Conservation (phyloP, 2,113 vertebrate genomes). For the Myrmecophaga tridactyla region DNA sequence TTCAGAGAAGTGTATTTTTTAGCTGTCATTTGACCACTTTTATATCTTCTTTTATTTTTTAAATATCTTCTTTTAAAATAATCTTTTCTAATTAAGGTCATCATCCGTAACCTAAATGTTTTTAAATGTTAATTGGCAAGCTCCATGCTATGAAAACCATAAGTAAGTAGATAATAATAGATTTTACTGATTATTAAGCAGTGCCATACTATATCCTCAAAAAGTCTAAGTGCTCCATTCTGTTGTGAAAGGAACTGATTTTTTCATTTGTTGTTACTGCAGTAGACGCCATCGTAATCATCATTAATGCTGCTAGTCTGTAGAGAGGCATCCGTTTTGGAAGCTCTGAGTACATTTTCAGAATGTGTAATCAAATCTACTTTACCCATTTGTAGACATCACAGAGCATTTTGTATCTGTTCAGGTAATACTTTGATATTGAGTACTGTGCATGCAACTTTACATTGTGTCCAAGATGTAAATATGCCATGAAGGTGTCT, state of each 20-base stretch:
- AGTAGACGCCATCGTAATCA: conserved; percentile 42
- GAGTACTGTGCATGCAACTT: conserved; percentile 6
- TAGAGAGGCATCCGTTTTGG: conserved; percentile 55
- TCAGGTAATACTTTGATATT: conserved; percentile 47
- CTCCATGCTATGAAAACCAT: neutral
- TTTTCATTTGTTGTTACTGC: conserved; percentile 58
- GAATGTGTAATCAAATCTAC: conserved; percentile 61
- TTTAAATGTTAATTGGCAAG: conserved; percentile 57
- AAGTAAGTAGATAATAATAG: conserved; percentile 49
- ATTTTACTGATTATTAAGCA: conserved; percentile 53
- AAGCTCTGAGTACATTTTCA: conserved; percentile 57
- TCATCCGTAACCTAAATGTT: conserved; percentile 63
- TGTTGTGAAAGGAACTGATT: conserved; percentile 52
- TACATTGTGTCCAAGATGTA: neutral
- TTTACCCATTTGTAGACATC: conserved; percentile 41
- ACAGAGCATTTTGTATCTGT: conserved; percentile 49
- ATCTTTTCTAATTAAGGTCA: conserved; percentile 49
- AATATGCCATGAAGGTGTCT: neutral
- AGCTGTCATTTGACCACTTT: neutral
- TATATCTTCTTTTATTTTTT: conserved; percentile 1
- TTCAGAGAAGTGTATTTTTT: conserved; percentile 12
- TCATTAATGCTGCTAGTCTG: conserved; percentile 58
- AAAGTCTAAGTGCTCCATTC: conserved; percentile 47
- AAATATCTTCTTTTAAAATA: conserved; percentile 28
- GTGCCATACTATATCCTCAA: neutral